Percentiles rank a stretch among this genome's conserved stretches.
Conservation (phyloP, 2,888 invertebrate species). For the Arge pagana region DNA sequence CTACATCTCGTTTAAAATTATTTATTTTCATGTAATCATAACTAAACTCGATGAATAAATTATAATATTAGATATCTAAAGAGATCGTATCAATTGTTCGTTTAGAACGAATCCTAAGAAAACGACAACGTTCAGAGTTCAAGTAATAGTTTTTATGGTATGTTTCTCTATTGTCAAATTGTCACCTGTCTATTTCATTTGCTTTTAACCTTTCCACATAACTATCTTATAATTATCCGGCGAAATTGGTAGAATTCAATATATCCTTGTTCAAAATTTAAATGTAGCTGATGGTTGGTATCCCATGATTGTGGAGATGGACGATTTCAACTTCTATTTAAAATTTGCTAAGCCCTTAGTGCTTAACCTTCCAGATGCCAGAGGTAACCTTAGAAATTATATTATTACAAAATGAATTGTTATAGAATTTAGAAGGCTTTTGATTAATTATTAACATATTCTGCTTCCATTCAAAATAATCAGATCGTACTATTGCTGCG, state of each 20-base stretch:
- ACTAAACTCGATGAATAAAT: too few species aligned
- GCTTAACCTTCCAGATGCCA: conserved; percentile 52
- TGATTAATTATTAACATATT: too few species aligned
- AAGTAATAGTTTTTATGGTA: too few species aligned
- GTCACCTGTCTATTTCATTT: conserved; percentile 8
- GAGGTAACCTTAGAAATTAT: conserved; percentile 45
- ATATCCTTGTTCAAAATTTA: conserved; percentile 6
- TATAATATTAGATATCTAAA: too few species aligned
- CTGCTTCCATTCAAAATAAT: conserved; percentile 25
- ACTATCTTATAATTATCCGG: too few species aligned
- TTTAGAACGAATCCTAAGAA: too few species aligned
- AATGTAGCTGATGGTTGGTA: not conserved
- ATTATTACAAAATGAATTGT: not conserved
- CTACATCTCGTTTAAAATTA: too few species aligned
- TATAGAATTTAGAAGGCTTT: conserved; percentile 16
- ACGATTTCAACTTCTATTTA: conserved; percentile 56
- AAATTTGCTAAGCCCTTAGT: conserved; percentile 57
- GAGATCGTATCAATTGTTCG: too few species aligned
- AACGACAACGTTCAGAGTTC: too few species aligned
- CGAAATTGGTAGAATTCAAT: too few species aligned
- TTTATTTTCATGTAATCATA: too few species aligned
- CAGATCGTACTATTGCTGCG: conserved; percentile 57
- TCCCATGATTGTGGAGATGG: conserved; percentile 25
- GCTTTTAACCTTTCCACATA: not conserved
- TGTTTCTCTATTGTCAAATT: conserved; percentile 9